Base-by-base conservation (phyloP, 2,888 invertebrate genomes). In the Tenthredo mesomela region DNA sequence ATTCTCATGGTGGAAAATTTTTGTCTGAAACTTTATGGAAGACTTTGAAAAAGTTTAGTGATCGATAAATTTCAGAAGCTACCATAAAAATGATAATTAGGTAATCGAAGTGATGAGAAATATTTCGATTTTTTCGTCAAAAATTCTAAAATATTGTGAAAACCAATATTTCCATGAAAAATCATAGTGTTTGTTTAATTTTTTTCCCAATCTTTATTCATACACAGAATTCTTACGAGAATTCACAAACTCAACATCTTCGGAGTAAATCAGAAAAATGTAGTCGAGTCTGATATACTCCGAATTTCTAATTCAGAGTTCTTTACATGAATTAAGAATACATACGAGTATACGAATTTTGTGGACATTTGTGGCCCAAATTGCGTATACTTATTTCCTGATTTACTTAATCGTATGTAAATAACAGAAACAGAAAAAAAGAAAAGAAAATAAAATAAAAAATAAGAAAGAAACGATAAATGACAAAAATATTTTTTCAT, bases 401-500 rank as follows among this genome's bases (percentile, higher is more conserved):
- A 40, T 73, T 73, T 21, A 73, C 21, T 43, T 21, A 73, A 43
- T 43, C 25, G 21, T 43, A 73, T 43, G 54, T 73, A 40, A 43
- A 21, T 54, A 54, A 47, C 10, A 47, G 15, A 21, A 10, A 43
- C 1, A 37, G 10, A 37, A n/a, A 29, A 37, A 18, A 18, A 33
- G 6, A 70, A 37, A 18, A 70, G 18, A 37, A 9, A 21, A 61
- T 15, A 18, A 33, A n/a, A n/a, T n/a, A n/a, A n/a, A n/a, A n/a
- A n/a, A n/a, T n/a, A n/a, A n/a, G n/a, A n/a, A n/a, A 29, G 37
- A 71, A 40, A 21, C n/a, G 71, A 73, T 40, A 73, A 73, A 73
- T 73, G 21, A 33, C 67, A 40, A 77, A 40, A 77, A 77, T 54
- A 77, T 50, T 54, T 77, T 50, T 77, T 77, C 54, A 77, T 77